phyloP scores from a whole-genome alignment of 2,888 invertebrate genomes.

The Amaurobius ferox region DNA sequence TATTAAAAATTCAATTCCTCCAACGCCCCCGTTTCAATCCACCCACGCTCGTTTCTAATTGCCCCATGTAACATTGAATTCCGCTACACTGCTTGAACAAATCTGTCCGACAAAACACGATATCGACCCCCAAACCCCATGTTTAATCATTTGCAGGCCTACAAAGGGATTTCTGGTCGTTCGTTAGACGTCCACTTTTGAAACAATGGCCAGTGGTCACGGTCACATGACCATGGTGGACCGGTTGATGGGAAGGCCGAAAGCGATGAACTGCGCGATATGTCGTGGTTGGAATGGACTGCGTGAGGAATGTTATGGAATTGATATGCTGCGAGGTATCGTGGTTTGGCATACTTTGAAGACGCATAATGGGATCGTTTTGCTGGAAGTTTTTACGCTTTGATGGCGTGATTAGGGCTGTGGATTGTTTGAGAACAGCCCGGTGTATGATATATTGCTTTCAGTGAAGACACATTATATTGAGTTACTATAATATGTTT shows the following conservation, averaged over 20 bases:
- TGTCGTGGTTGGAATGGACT: neutral
- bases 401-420: neutral
- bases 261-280: constrained; percentile 51
- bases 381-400: neutral
- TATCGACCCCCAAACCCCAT: constrained; percentile 35
- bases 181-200: constrained; percentile 33
- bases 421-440: neutral
- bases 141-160: neutral
- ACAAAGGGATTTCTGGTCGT: constrained; percentile 36
- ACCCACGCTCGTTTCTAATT: neutral
- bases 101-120: constrained; percentile 34
- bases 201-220: constrained; percentile 64
- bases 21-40: neutral
- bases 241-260: constrained; percentile 29
- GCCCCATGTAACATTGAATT: neutral
- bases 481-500: too few relatives aligned
- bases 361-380: neutral
- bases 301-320: neutral
- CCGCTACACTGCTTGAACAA: neutral
- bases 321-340: neutral
- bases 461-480: too few relatives aligned
- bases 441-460: too few relatives aligned
- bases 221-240: constrained; percentile 42
- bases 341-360: neutral
- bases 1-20: neutral